These are phyloP conservation scores for Hetaerina titia DNA, from an alignment of 2,888 invertebrate genomes.

Conservation along the genomic window DNA sequence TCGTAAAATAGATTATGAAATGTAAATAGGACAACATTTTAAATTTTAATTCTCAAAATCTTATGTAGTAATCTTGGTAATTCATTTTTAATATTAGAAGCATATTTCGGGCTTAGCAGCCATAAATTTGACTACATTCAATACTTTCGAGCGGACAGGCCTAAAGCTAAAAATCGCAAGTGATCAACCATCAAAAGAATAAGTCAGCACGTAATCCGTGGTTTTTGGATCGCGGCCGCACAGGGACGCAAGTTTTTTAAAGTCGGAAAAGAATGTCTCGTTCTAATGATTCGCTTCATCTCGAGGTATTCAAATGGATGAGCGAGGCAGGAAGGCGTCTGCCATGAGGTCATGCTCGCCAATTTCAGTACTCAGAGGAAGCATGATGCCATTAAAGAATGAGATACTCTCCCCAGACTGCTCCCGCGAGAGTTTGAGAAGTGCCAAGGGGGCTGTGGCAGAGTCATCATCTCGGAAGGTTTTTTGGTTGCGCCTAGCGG, in stretches of 20 bases:
- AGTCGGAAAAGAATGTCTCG: neutral
- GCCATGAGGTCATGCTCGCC: neutral
- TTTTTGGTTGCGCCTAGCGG: neutral
- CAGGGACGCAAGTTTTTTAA: neutral
- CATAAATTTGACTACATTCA: too few relatives aligned
- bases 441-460: neutral
- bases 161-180: too few relatives aligned
- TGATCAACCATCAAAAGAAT: too few relatives aligned
- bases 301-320: neutral
- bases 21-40: too few relatives aligned
- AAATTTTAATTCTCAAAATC: too few relatives aligned
- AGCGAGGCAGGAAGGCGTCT: neutral
- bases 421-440: neutral
- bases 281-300: neutral
- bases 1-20: too few relatives aligned
- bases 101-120: too few relatives aligned
- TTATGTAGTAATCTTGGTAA: too few relatives aligned
- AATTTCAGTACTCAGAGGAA: neutral
- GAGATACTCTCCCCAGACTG: neutral
- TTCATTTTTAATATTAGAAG: too few relatives aligned
- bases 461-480: neutral
- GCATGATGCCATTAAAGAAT: neutral
- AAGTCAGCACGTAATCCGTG: too few relatives aligned
- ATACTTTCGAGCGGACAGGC: too few relatives aligned
- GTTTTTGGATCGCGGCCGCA: neutral